phyloP scores from a whole-genome alignment of 2,888 invertebrate genomes.

The Drosophila setosimentum region DNA sequence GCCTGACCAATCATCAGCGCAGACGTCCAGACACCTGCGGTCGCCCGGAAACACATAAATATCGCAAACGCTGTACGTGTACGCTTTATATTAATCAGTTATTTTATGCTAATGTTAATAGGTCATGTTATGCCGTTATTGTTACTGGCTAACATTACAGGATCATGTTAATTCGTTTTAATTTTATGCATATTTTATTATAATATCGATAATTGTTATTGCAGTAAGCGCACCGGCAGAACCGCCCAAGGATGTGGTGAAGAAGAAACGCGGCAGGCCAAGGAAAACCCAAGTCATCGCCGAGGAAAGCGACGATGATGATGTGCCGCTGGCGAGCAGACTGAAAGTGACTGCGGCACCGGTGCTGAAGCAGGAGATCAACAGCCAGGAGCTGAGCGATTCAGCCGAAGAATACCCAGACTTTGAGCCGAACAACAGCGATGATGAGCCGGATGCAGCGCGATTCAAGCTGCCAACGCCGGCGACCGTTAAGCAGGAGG shows the following conservation, averaged over 20 bases:
- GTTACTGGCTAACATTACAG: neutral
- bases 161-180: neutral
- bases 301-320: slow-evolving; percentile 66
- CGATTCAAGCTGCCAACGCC: slow-evolving; percentile 60
- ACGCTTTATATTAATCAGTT: neutral
- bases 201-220: slow-evolving; percentile 11
- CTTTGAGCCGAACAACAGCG: slow-evolving; percentile 73
- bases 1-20: slow-evolving; percentile 85
- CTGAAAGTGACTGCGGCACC: slow-evolving; percentile 48
- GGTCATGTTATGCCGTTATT: neutral
- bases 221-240: slow-evolving; percentile 25
- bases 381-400: slow-evolving; percentile 62
- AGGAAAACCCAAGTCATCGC: slow-evolving; percentile 33
- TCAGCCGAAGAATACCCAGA: slow-evolving; percentile 76
- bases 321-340: slow-evolving; percentile 65
- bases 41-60: slow-evolving; percentile 62
- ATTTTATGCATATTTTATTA: neutral
- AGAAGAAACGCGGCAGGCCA: slow-evolving; percentile 54
- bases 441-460: slow-evolving; percentile 61
- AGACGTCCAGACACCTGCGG: slow-evolving; percentile 86
- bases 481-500: slow-evolving; percentile 66
- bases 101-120: neutral
- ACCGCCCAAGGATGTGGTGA: slow-evolving; percentile 5
- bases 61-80: slow-evolving; percentile 34
- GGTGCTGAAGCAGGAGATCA: slow-evolving; percentile 51